Evolutionary conservation across 2,888 invertebrate species (phyloP), one percentile per base, ranked within the genome.

Genomic region (Aplocera efformata): DNA sequence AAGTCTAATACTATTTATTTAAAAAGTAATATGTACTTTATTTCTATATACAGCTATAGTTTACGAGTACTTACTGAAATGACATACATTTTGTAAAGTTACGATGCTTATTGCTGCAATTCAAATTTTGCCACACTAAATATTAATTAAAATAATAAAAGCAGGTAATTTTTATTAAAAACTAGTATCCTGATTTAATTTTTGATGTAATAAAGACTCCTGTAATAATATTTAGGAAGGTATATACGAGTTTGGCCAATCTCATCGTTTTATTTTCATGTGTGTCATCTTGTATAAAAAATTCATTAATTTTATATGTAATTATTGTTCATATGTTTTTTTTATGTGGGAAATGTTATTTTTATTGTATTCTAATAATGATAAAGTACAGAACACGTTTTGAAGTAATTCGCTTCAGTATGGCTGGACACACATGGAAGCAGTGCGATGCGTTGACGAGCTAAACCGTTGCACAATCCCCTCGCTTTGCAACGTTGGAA

Each of bases 1-100:
- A 74, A 73, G 67, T 67, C 10, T 72, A 68, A 60, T 67, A 67
- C 71, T 75, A 77, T 77, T 83, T 77, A 72, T 81, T 79, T 71
- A 63, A 70, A 63, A 65, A 66, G 65, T 72, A 73, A 69, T 63
- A 52, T 67, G 58, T 73, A 73, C 66, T 75, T 75, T 72, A 60
- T 65, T 67, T 69, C 60, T 56, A 56, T 63, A 59, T 67, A 61
- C 62, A 58, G 52, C 63, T 61, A 60, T 64, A 60, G 55, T 52
- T 71, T 68, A 68, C 66, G 60, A 59, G 74, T 82, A 76, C 76
- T 78, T 79, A 79, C 67, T 74, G 58, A 68, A 64, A 65, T 66
- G 67, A 61, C 60, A 67, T 58, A 57, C 48, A 17, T 54, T 66
- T 66, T 67, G 70, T 67, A 55, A 56, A 63, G 5, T 17, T 48